phyloP scores from a whole-genome alignment of 2,113 vertebrate species.

The Ophthalmotilapia sp. region DNA sequence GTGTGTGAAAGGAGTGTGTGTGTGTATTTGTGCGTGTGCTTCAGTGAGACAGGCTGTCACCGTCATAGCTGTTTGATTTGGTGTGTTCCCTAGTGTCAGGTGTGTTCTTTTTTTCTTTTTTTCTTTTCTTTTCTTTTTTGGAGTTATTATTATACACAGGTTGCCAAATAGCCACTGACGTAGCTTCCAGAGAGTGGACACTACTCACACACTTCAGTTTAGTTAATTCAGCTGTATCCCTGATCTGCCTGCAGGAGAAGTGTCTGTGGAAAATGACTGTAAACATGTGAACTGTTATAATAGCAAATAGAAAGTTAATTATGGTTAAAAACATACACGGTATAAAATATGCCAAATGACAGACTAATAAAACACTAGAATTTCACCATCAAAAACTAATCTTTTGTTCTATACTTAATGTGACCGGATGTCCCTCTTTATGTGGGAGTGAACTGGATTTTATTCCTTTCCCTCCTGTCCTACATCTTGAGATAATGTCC shows the following conservation, averaged over 20 bases:
- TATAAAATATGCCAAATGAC: background rate
- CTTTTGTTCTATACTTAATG: background rate
- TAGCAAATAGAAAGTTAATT: background rate
- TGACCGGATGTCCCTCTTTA: background rate
- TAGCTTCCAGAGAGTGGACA: background rate
- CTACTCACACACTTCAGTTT: background rate
- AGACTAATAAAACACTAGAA: background rate
- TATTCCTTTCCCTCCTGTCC: background rate
- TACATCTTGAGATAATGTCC: background rate
- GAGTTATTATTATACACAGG: background rate
- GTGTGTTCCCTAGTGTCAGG: background rate
- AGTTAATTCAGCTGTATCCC: background rate
- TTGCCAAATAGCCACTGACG: background rate
- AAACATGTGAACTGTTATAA: background rate
- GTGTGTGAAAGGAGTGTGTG: background rate
- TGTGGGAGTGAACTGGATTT: background rate
- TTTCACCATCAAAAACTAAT: background rate
- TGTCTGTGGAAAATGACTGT: background rate
- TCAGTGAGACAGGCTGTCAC: background rate
- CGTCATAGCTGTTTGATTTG: conserved; percentile 2
- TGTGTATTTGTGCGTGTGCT: background rate
- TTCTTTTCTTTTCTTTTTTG: background rate
- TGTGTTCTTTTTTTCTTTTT: background rate
- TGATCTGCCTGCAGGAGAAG: background rate
- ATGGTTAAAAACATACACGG: background rate